Evolutionary conservation across 2,888 invertebrate genomes (phyloP).

Genomic region (Megaustenia siamemsis): DNA sequence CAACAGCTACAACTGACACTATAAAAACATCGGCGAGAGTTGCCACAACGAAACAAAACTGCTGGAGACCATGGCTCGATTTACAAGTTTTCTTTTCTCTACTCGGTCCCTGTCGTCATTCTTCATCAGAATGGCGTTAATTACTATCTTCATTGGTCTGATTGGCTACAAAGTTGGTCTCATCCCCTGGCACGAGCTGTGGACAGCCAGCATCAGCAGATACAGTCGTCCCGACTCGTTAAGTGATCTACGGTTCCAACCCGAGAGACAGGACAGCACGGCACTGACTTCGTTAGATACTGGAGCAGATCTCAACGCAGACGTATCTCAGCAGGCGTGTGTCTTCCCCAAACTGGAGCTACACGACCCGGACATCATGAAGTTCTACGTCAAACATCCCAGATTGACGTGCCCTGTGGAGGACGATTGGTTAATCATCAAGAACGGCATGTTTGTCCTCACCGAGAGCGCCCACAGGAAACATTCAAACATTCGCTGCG

Average conservation of each 20-base stretch:
- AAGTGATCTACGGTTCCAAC: background rate
- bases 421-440: constrained; percentile 11
- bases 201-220: background rate
- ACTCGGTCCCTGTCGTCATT: background rate
- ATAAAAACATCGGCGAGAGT: too few species aligned
- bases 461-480: background rate
- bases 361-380: constrained; percentile 34
- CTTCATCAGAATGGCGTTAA: constrained; percentile 79
- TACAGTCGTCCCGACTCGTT: background rate
- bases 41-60: too few species aligned
- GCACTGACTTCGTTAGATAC: too few species aligned
- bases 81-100: background rate
- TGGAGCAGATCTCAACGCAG: background rate
- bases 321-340: background rate
- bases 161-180: constrained; percentile 13
- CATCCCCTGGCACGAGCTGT: background rate
- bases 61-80: background rate
- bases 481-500: constrained; percentile 27
- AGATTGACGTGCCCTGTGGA: constrained; percentile 1
- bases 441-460: constrained; percentile 2
- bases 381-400: constrained; percentile 5
- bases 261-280: too few species aligned
- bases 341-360: constrained; percentile 25
- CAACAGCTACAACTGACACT: too few species aligned
- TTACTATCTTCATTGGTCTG: constrained; percentile 78